Conservation (phyloP, 2,797 vertebrate species). For the Xenops minutus region DNA sequence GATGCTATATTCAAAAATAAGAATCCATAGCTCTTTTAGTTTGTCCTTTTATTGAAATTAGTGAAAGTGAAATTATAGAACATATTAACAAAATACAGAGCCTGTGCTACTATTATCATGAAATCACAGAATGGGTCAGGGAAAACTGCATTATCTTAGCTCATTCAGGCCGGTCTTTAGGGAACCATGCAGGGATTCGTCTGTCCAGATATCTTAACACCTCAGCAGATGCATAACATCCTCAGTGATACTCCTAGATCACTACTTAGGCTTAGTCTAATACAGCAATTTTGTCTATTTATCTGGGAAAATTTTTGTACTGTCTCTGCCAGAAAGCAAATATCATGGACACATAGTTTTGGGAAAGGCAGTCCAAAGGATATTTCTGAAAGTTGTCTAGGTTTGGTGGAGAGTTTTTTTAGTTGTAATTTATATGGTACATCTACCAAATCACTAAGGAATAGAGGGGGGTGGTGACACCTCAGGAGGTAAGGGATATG, state of each 20-base stretch:
- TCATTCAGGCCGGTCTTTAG: neutral
- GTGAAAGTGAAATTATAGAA: neutral
- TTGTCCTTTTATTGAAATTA: neutral
- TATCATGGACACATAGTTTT: neutral
- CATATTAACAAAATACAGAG: neutral
- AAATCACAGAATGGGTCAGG: neutral
- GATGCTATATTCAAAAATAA: neutral
- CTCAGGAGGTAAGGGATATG: neutral
- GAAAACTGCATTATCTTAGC: neutral
- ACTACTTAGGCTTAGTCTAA: neutral
- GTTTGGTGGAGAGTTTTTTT: neutral
- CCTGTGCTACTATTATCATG: neutral
- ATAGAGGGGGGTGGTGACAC: neutral
- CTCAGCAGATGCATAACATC: neutral
- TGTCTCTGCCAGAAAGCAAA: neutral
- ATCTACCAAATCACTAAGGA: neutral
- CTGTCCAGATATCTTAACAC: neutral
- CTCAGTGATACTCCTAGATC: neutral
- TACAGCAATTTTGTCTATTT: neutral
- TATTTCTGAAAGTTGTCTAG: neutral
- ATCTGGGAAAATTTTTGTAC: neutral
- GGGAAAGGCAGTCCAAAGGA: neutral
- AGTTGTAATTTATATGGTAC: neutral
- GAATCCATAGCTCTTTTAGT: neutral
- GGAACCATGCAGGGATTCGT: neutral